Evolutionary conservation across 2,888 invertebrate species (phyloP).

Genomic region (Drosophila setosimentum): DNA sequence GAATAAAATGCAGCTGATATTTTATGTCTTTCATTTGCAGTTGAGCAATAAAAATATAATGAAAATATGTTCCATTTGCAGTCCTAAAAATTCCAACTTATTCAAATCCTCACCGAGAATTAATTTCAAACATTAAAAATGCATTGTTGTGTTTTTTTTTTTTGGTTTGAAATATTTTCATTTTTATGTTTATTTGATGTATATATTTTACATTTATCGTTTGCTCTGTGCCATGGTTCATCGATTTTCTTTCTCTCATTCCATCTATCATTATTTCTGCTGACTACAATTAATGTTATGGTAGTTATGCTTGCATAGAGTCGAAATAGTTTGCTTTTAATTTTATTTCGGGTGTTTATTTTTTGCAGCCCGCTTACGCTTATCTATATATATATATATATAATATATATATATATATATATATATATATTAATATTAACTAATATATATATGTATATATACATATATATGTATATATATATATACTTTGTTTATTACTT

Average conservation of each 20-base stretch:
- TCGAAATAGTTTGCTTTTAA: conserved; percentile 60
- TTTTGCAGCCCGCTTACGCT: conserved; percentile 33
- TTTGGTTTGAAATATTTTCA: conserved; percentile 73
- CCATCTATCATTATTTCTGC: conserved; percentile 18
- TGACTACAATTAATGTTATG: conserved; percentile 54
- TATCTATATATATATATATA: conserved; percentile 33
- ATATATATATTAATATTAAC: neutral
- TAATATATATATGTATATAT: neutral
- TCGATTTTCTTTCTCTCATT: neutral
- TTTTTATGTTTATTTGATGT: conserved; percentile 69
- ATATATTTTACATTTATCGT: conserved; percentile 39
- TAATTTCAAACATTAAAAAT: neutral
- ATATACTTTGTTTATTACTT: conserved; percentile 30
- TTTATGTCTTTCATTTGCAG: neutral
- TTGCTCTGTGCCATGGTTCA: conserved; percentile 22
- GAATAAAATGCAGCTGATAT: neutral
- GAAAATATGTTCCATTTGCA: neutral
- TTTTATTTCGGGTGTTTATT: conserved; percentile 44
- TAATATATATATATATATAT: neutral
- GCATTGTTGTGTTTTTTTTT: conserved; percentile 7
- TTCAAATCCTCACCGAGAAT: neutral
- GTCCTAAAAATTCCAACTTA: neutral
- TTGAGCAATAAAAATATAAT: neutral
- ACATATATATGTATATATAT: conserved; percentile 13
- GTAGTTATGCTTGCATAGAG: conserved; percentile 65